phyloP scores from a whole-genome alignment of 2,888 invertebrate genomes.

The Villa cingulata region DNA sequence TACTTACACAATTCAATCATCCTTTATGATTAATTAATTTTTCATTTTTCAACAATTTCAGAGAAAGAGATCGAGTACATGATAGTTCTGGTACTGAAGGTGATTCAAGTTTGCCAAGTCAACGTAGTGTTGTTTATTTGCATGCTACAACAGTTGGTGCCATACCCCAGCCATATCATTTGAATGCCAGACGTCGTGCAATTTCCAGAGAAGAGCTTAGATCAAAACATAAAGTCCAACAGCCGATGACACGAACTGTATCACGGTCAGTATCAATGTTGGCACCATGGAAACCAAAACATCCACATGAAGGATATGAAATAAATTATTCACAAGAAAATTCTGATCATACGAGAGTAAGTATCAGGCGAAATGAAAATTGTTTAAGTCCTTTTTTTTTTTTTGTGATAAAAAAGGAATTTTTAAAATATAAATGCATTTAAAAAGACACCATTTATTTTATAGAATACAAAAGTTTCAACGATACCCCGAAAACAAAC shows the following conservation, averaged over 20 bases:
- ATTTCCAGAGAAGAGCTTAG: constrained; percentile 64
- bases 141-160: constrained; percentile 81
- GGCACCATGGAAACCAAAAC: constrained; percentile 71
- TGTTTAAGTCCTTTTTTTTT: not conserved
- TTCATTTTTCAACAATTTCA: constrained; percentile 10
- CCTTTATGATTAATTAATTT: not conserved
- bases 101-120: constrained; percentile 65
- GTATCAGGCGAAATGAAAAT: not conserved
- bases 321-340: constrained; percentile 58
- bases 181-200: constrained; percentile 44
- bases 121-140: constrained; percentile 69
- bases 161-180: constrained; percentile 60
- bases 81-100: constrained; percentile 52
- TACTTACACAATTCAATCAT: not conserved
- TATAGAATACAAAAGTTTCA: constrained; percentile 20
- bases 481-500: constrained; percentile 30
- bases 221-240: constrained; percentile 31
- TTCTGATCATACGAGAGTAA: not conserved
- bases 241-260: constrained; percentile 50
- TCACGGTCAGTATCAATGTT: constrained; percentile 69
- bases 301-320: constrained; percentile 58
- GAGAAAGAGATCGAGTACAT: constrained; percentile 32
- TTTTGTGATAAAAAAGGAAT: not conserved
- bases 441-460: not conserved
- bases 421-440: not conserved